Conservation (phyloP, 1,140 invertebrate species). For the Nephila pilipes region DNA sequence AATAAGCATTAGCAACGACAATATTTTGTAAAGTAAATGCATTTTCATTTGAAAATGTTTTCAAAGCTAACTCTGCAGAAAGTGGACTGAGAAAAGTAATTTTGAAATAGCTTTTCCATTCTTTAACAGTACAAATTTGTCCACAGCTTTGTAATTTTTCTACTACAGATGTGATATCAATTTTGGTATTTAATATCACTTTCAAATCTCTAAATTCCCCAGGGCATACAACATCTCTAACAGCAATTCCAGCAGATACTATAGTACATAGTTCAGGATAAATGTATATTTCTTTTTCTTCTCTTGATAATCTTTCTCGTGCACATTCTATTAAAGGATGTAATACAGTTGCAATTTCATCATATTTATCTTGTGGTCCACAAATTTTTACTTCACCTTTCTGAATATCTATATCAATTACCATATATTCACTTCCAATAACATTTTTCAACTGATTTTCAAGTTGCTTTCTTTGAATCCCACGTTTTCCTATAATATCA, state of each 20-base stretch:
- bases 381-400: slow-evolving; percentile 66
- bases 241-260: slow-evolving; percentile 54
- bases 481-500: slow-evolving; percentile 57
- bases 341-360: slow-evolving; percentile 11
- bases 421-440: slow-evolving; percentile 18
- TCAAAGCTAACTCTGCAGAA: slow-evolving; percentile 55
- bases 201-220: slow-evolving; percentile 66
- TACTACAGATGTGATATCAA: slow-evolving; percentile 15
- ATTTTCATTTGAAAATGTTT: slow-evolving; percentile 47
- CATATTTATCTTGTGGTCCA: background rate
- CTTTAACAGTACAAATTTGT: slow-evolving; percentile 6
- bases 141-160: slow-evolving; percentile 66
- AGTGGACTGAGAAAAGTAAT: slow-evolving; percentile 54
- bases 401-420: slow-evolving; percentile 46
- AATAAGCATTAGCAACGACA: background rate
- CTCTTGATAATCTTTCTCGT: slow-evolving; percentile 29
- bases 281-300: slow-evolving; percentile 55
- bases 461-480: slow-evolving; percentile 10
- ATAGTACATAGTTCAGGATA: slow-evolving; percentile 25
- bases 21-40: slow-evolving; percentile 52
- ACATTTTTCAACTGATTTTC: slow-evolving; percentile 61
- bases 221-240: slow-evolving; percentile 70
- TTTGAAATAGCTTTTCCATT: slow-evolving; percentile 67
- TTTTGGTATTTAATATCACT: slow-evolving; percentile 23
- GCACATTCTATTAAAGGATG: slow-evolving; percentile 21